A percentile compares a stretch with the other conserved stretches of the same genome.
phyloP scores from a whole-genome alignment of 2,113 vertebrate species.

The Gambusia holbrooki region DNA sequence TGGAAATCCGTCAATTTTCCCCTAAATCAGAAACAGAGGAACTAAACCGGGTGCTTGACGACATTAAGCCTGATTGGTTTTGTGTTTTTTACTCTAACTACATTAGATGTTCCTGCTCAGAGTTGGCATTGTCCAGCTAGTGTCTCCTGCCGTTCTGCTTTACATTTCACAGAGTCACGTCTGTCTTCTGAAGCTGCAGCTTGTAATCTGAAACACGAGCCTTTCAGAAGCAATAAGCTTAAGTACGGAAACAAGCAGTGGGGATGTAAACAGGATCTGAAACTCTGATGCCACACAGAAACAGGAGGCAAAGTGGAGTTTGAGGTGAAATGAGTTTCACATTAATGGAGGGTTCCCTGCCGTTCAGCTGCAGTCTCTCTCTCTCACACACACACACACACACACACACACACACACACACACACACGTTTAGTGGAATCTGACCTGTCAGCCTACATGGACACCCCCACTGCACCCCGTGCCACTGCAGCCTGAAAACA shows the following conservation, averaged over 20 bases:
- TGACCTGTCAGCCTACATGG: constrained; percentile 50
- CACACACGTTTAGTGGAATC: constrained; percentile 68
- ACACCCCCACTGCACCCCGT: constrained; percentile 34
- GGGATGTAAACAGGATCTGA: neutral
- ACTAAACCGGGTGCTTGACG: constrained; percentile 3
- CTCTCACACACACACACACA: constrained; percentile 37
- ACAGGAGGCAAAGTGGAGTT: neutral
- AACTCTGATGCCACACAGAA: neutral
- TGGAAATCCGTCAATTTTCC: constrained; percentile 16
- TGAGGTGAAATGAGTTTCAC: constrained; percentile 6
- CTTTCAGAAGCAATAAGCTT: constrained; percentile 23
- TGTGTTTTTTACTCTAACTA: neutral
- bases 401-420: constrained; percentile 16
- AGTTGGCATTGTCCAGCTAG: constrained; percentile 23
- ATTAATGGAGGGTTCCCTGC: constrained; percentile 17
- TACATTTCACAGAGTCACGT: neutral
- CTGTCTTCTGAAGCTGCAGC: constrained; percentile 14
- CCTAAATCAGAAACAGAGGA: neutral
- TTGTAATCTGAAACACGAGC: constrained; percentile 13
- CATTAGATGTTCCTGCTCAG: constrained; percentile 26
- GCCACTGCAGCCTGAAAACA: neutral
- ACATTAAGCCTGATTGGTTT: neutral
- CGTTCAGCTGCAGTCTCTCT: constrained; percentile 51
- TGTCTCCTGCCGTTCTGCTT: constrained; percentile 26
- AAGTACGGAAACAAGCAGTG: neutral